Conservation (phyloP, 1,140 invertebrate species). For the Gonatopus flavifemur region DNA sequence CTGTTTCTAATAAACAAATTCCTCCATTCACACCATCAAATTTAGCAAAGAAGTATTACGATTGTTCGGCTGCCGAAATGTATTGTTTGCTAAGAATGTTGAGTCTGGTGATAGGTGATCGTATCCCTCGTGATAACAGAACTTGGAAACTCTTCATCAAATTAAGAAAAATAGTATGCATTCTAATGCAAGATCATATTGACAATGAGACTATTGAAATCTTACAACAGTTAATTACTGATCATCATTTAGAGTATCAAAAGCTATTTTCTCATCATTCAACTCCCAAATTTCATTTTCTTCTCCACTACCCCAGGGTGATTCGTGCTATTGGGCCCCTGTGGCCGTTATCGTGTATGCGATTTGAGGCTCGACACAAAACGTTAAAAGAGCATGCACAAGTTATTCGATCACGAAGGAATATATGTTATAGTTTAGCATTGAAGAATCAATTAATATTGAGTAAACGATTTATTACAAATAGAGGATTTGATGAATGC, state of each 20-base stretch:
- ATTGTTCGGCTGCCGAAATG: neutral
- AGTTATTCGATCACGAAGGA: neutral
- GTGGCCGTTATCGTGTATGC: conserved; percentile 3
- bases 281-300: conserved; percentile 15
- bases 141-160: conserved; percentile 1
- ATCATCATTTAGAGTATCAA: neutral
- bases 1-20: neutral
- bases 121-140: neutral
- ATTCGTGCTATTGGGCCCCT: conserved; percentile 9
- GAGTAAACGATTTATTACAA: neutral
- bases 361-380: conserved; percentile 9
- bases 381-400: conserved; percentile 1
- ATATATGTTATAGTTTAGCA: conserved; percentile 1
- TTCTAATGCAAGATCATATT: neutral
- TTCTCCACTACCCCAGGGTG: conserved; percentile 4
- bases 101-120: conserved; percentile 1
- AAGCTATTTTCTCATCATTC: neutral
- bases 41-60: too few relatives aligned
- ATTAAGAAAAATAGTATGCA: neutral
- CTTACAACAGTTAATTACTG: neutral
- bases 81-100: neutral
- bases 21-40: too few relatives aligned
- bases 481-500: neutral
- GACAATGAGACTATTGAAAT: neutral
- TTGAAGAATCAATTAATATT: conserved; percentile 1